Conservation (phyloP, 2,888 invertebrate species). For the Epistrophe eligans region DNA sequence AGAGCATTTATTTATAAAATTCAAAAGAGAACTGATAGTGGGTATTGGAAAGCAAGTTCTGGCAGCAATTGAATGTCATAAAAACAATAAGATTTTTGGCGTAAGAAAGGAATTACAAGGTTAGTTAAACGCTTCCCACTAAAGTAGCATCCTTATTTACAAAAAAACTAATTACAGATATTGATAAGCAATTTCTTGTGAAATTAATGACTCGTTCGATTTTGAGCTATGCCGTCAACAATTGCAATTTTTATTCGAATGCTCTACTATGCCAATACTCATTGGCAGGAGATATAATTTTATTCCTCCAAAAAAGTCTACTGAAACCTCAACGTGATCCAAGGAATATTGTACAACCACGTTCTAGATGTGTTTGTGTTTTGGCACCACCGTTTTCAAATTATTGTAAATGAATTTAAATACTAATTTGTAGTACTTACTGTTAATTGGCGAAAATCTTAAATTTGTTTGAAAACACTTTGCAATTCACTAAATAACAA, state of each 20-base stretch:
- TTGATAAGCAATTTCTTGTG: constrained; percentile 81
- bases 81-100: constrained; percentile 79
- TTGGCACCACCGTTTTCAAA: constrained; percentile 40
- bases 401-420: constrained; percentile 19
- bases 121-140: constrained; percentile 35
- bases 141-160: not conserved
- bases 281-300: constrained; percentile 81
- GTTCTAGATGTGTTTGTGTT: constrained; percentile 44
- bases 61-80: constrained; percentile 81
- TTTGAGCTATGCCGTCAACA: constrained; percentile 80
- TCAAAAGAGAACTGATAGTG: constrained; percentile 81
- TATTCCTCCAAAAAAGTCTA: constrained; percentile 79
- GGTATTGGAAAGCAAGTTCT: constrained; percentile 81
- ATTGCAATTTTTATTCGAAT: constrained; percentile 80
- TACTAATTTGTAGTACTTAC: constrained; percentile 33
- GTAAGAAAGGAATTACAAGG: constrained; percentile 80
- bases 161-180: constrained; percentile 70
- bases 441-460: not conserved
- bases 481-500: constrained; percentile 17
- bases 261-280: constrained; percentile 79
- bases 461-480: constrained; percentile 2
- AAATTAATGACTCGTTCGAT: constrained; percentile 80
- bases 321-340: constrained; percentile 78
- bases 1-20: constrained; percentile 82
- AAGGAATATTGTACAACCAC: constrained; percentile 56